Conservation (phyloP, 2,888 invertebrate genomes). For the Caenorhabditis doughertyi region DNA sequence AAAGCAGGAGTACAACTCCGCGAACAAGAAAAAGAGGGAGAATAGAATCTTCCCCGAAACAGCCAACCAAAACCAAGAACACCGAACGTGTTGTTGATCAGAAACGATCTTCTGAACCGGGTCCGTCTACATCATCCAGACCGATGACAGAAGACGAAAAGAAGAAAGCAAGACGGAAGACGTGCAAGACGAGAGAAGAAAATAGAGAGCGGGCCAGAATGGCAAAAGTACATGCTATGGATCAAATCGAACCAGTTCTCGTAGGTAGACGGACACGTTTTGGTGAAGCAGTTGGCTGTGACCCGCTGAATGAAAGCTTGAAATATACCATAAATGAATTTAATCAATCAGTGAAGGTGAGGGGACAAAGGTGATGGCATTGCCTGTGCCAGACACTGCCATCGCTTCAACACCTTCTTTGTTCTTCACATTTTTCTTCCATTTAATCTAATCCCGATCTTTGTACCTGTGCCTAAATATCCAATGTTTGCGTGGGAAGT, state of each 20-base stretch:
- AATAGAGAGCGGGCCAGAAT: background rate
- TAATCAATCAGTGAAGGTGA: constrained; percentile 12
- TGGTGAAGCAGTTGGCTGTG: background rate
- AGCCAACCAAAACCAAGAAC: background rate
- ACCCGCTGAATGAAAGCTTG: background rate
- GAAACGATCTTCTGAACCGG: background rate
- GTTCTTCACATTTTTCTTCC: background rate
- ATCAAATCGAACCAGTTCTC: background rate
- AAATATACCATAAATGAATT: background rate
- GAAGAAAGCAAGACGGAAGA: background rate
- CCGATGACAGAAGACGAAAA: constrained; percentile 1
- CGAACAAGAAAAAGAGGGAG: background rate
- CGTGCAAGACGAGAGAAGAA: background rate
- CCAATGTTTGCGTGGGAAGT: background rate
- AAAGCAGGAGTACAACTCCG: background rate
- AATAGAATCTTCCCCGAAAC: background rate
- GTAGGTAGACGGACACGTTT: background rate
- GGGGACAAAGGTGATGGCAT: background rate
- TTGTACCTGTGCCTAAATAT: background rate
- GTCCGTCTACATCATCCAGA: background rate
- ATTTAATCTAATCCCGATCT: background rate
- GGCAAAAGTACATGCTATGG: background rate
- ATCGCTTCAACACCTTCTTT: background rate
- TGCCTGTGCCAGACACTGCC: background rate
- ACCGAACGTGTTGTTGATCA: background rate